Percentiles rank a stretch among this genome's conserved stretches.
Conservation (phyloP, 2,797 vertebrate species). For the Echiichthys vipera region DNA sequence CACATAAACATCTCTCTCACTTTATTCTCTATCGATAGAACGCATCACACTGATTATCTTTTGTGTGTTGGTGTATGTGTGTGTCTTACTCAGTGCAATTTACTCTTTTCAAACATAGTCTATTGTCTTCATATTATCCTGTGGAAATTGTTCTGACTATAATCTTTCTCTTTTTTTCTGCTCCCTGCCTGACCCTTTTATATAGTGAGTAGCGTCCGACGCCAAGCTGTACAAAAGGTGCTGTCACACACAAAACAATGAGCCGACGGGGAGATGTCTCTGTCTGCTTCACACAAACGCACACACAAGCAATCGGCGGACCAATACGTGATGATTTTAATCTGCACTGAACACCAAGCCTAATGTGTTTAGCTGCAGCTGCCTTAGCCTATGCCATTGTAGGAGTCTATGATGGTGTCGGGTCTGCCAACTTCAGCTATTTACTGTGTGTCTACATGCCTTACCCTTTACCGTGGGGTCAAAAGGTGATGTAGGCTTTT, state of each 20-base stretch:
- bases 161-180: slow-evolving; percentile 62
- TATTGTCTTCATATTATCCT: slow-evolving; percentile 61
- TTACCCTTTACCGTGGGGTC: slow-evolving; percentile 13
- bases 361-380: slow-evolving; percentile 57
- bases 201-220: slow-evolving; percentile 69
- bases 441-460: no score
- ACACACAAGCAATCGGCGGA: slow-evolving; percentile 9
- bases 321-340: slow-evolving; percentile 45
- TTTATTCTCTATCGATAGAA: slow-evolving; percentile 8
- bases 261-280: slow-evolving; percentile 69
- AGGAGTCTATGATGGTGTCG: slow-evolving; percentile 8
- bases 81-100: slow-evolving; percentile 44
- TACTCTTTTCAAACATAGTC: slow-evolving; percentile 25
- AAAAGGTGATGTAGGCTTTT: not conserved
- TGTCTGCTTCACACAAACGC: slow-evolving; percentile 49
- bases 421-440: slow-evolving; percentile 6
- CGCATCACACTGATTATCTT: slow-evolving; percentile 38
- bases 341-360: slow-evolving; percentile 39
- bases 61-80: slow-evolving; percentile 16
- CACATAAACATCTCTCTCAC: slow-evolving; percentile 37
- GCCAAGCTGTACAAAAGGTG: slow-evolving; percentile 70
- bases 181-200: slow-evolving; percentile 60
- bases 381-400: slow-evolving; percentile 18
- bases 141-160: slow-evolving; percentile 75
- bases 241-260: slow-evolving; percentile 64